These are phyloP conservation scores for Merodon equestris DNA, from an alignment of 2,888 invertebrate species.

Conservation along the genomic window DNA sequence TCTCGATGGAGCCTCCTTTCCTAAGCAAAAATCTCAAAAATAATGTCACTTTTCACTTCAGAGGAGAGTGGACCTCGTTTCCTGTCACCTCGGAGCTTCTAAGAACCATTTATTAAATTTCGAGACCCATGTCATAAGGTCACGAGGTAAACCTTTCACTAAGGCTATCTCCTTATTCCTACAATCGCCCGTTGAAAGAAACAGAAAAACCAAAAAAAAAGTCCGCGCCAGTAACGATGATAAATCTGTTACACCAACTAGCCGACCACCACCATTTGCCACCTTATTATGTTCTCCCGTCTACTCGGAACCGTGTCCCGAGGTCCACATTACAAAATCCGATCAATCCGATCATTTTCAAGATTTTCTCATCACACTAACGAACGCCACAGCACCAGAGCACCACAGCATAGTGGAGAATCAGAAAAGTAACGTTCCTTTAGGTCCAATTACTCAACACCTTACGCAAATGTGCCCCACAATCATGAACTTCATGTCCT, in stretches of 20 bases:
- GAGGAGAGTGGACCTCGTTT: too few relatives aligned
- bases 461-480: slow-evolving; percentile 68
- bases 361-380: slow-evolving; percentile 13
- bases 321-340: slow-evolving; percentile 33
- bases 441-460: slow-evolving; percentile 66
- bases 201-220: too few relatives aligned
- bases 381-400: slow-evolving; percentile 26
- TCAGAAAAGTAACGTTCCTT: slow-evolving; percentile 25
- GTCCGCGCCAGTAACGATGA: too few relatives aligned
- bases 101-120: too few relatives aligned
- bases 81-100: too few relatives aligned
- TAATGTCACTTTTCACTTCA: too few relatives aligned
- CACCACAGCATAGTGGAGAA: slow-evolving; percentile 6
- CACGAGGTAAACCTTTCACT: too few relatives aligned
- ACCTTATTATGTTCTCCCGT: slow-evolving; percentile 29
- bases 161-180: too few relatives aligned
- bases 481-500: slow-evolving; percentile 68
- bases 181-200: too few relatives aligned
- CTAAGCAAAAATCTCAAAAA: too few relatives aligned
- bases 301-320: slow-evolving; percentile 19
- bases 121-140: too few relatives aligned
- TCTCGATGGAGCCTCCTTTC: too few relatives aligned
- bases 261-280: slow-evolving; percentile 32
- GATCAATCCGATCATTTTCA: slow-evolving; percentile 16
- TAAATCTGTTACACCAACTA: slow-evolving; percentile 14